phyloP scores from a whole-genome alignment of 2,797 vertebrate species.

The Cossypha heuglini region DNA sequence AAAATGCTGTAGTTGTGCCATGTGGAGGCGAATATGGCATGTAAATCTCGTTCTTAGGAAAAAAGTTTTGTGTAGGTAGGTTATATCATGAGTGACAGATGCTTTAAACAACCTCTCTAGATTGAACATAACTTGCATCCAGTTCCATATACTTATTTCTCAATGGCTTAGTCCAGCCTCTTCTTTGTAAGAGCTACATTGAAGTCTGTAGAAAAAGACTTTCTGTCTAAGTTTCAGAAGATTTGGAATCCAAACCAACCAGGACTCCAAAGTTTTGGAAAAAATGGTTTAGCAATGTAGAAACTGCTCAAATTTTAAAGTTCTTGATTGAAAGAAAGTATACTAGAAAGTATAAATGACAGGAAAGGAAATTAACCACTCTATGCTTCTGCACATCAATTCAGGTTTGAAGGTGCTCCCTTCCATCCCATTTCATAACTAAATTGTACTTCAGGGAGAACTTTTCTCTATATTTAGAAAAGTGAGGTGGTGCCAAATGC shows the following conservation, averaged over 20 bases:
- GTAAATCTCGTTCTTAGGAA: neutral
- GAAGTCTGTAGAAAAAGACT: neutral
- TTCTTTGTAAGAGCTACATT: neutral
- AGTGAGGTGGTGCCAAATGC: neutral
- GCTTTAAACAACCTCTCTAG: neutral
- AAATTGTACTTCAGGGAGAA: neutral
- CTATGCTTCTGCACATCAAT: neutral
- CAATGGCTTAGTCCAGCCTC: neutral
- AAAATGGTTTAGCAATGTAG: neutral
- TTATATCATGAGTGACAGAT: neutral
- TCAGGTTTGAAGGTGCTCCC: neutral
- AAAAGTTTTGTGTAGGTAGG: neutral
- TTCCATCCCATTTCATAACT: neutral
- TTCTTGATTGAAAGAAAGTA: neutral
- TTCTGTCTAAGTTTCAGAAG: neutral
- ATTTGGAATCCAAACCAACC: neutral
- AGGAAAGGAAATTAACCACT: neutral
- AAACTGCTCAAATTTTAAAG: neutral
- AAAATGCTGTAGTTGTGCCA: neutral
- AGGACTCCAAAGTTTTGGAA: neutral
- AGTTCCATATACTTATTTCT: neutral
- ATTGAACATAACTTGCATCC: neutral
- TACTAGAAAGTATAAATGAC: neutral
- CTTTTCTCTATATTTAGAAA: neutral
- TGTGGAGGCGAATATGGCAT: neutral